Base-by-base conservation (phyloP, 2,888 invertebrate genomes). In the Hirtodrosophila histrioides region DNA sequence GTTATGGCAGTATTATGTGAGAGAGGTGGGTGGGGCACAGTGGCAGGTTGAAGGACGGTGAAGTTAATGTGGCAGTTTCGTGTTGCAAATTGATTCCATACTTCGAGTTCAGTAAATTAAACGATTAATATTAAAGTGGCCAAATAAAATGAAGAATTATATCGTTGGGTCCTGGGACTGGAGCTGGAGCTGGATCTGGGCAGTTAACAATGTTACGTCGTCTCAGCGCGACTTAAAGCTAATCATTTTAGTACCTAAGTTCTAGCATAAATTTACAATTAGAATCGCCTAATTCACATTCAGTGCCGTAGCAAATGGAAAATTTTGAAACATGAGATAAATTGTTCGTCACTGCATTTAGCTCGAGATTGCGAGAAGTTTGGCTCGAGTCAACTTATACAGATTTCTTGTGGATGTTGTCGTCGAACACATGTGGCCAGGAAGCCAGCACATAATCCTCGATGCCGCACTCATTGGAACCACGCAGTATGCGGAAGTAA, bases 371-470 rank as follows among this genome's bases (percentile, higher is more conserved):
- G 51, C 58, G 53, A 56, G 49, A 57, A 23, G n/a, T 12, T 36
- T 33, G 12, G 31, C 23, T 39, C 49, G 37, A 27, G 24, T 33
- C 33, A 35, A 53, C 44, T 57, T 75, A 75, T 55, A 50, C 55
- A 66, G 74, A 61, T 69, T 80, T 88, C 65, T 81, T 62, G 50
- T 83, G 83, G 70, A 72, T 91, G 65, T 89, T 91, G 65, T 89
- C 89, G 66, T 90, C 90, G 77, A 89, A 91, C 12, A 91, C 90
- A 78, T 89, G 85, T 40, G 92, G 92, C 94, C 96, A 95, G 7
- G 95, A 95, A 8, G 95, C 96, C 46, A 98, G 92, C 4, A 98
- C 96, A 91, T 96, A 98, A 2, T 95, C 94, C 90, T 99, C 98
- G 88, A 99, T 98, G 75, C 95, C 95, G 86, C 97, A 96, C 89